Base-by-base conservation (phyloP, 1,140 invertebrate species). In the Rhagoletis zephyria region DNA sequence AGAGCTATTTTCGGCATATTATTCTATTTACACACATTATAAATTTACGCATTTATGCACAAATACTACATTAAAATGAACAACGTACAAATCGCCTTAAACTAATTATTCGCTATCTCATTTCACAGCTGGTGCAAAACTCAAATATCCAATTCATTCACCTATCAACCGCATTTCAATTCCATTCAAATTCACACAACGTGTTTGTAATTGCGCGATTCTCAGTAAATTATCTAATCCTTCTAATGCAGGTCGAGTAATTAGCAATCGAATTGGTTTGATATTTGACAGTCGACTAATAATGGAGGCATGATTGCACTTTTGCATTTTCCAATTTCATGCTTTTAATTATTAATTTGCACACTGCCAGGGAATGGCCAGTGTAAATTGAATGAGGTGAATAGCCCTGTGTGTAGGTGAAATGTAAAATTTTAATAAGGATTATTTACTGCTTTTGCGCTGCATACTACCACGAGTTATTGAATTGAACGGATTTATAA, bases 261-360 rank as follows among this genome's bases (percentile, higher is more conserved):
- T 67, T 7, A 42, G 30, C 7, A 10, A 67, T 3, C 1, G 7
- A 67, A 14, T 40, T 40, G 64, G 30, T 42, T 67, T 9, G n/a
- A 42, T 12, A 67, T 67, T 40, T 67, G 64, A 40, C 64, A 42
- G 64, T 0, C 7, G 4, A 30, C 40, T 30, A 10, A 42, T 67
- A 67, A 10, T 67, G 19, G n/a, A 3, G 40, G 19, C 14, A 63
- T n/a, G 61, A 4, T 7, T 14, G 4, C 61, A 63, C 61, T 63
- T 14, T 19, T 30, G 40, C 42, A 67, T 67, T 74, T 74, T 74
- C 4, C 42, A 74, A 45, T 74, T 74, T 74, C 40, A 42, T 16
- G 42, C 42, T 74, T 74, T 1, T 74, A 74, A 74, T 74, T 74
- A 74, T 3, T 45, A 74, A 74, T 74, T 48, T 74, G 40, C 67